These are phyloP conservation scores for Crossocerus cetratus DNA, from an alignment of 2,888 invertebrate genomes.

Conservation along the genomic window DNA sequence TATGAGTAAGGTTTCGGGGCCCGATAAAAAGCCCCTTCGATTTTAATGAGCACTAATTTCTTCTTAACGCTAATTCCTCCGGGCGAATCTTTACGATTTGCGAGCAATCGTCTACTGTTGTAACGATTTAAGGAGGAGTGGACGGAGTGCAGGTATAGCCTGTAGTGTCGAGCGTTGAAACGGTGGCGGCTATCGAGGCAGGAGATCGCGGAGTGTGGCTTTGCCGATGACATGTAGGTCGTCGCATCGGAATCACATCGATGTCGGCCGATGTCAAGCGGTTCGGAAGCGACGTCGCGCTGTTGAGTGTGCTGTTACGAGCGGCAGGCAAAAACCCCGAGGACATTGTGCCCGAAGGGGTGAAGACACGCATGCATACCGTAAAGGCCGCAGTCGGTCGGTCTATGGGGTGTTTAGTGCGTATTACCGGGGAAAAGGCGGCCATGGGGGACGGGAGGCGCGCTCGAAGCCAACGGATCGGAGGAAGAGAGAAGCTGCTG, in stretches of 20 bases:
- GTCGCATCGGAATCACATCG: no score
- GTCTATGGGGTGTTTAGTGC: constrained; percentile 75
- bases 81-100: not conserved
- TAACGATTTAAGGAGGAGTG: not conserved
- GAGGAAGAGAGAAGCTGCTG: constrained; percentile 22
- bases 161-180: not conserved
- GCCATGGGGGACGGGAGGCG: constrained; percentile 60
- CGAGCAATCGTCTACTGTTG: not conserved
- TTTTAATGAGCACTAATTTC: no score
- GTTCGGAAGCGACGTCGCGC: no score
- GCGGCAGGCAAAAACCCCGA: not conserved
- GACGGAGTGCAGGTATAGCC: not conserved
- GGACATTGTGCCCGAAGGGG: constrained; percentile 45
- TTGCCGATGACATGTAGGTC: no score
- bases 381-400: constrained; percentile 62
- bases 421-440: constrained; percentile 72
- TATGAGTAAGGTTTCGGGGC: constrained; percentile 29
- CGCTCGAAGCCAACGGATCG: constrained; percentile 44
- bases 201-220: no score
- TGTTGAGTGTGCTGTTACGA: no score
- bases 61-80: not conserved
- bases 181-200: not conserved
- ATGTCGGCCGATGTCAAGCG: no score
- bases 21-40: constrained; percentile 6
- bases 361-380: constrained; percentile 67